A percentile compares a stretch with the other conserved stretches of the same genome.
phyloP scores from a whole-genome alignment of 2,888 invertebrate species.

The Diplazon laetatorius region DNA sequence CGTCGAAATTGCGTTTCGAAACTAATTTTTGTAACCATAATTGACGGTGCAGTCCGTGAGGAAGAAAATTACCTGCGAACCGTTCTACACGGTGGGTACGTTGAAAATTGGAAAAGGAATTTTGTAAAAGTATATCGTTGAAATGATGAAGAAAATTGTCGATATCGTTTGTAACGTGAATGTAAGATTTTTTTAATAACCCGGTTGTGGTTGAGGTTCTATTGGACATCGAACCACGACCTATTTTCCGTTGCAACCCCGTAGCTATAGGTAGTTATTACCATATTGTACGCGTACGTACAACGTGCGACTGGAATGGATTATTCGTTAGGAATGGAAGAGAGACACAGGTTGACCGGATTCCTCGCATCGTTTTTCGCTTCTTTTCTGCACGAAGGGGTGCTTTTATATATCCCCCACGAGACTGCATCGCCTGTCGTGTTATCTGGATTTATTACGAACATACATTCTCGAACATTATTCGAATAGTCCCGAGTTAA shows the following conservation, averaged over 20 bases:
- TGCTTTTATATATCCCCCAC: conserved; percentile 6
- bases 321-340: conserved; percentile 32
- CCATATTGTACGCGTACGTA: conserved; percentile 14
- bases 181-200: conserved; percentile 1
- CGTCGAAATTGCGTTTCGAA: not conserved
- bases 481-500: conserved; percentile 17
- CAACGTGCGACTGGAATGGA: conserved; percentile 11
- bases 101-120: not conserved
- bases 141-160: not conserved
- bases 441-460: conserved; percentile 49
- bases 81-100: not conserved
- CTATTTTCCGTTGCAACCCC: not conserved
- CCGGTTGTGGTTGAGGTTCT: not conserved
- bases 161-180: not conserved
- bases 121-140: too few relatives aligned
- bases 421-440: conserved; percentile 28
- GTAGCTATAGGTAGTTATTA: conserved; percentile 1
- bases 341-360: conserved; percentile 31
- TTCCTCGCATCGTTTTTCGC: conserved; percentile 34
- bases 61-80: not conserved
- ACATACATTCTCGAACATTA: conserved; percentile 47
- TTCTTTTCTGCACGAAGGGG: conserved; percentile 38
- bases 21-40: not conserved
- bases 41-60: not conserved
- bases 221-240: conserved; percentile 15